Evolutionary conservation across 1,140 invertebrate species (phyloP), one percentile per base, ranked within the genome.

Genomic region (Eubasilissa regina): DNA sequence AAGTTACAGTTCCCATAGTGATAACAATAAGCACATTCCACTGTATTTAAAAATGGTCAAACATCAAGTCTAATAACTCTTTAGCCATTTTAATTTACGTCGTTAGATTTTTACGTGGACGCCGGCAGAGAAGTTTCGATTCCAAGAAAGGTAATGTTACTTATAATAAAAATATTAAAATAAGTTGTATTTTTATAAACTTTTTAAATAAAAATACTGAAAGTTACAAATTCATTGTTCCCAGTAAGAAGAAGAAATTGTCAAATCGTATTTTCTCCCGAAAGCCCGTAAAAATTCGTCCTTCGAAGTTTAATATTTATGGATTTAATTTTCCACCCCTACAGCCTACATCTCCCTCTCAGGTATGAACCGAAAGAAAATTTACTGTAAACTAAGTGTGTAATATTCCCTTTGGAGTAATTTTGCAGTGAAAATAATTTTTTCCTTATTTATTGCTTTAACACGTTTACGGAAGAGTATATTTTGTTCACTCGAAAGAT

Each of bases 261-360:
- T 66, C 13, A 66, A 66, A 66, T 66, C 62, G 43, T 45, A 45
- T 19, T 17, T 66, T 3, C 62, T 66, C 6, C 62, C 62, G 15
- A n/a, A 11, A 25, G 25, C 35, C 62, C 13, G 13, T 12, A 47
- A 66, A 62, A 66, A 66, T 45, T 66, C 43, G 62, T 66, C 72
- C 72, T 56, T 12, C 25, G 17, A 74, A 74, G 72, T 74, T 74
- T 6, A 43, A 74, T 74, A 74, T 74, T 76, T 60, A 76, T 62
- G 74, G 74, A 47, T 76, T 76, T 76, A 62, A 76, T 76, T 76
- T 76, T 76, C 56, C 48, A 47, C 74, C 43, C 64, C 19, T 64
- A n/a, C 43, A 17, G 10, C n/a, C n/a, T n/a, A n/a, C n/a, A n/a
- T n/a, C 43, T 45, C 70, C 56, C 19, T 43, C 35, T 48, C 56